phyloP scores from a whole-genome alignment of 2,888 invertebrate species.

The Chymomyza fuscimana region DNA sequence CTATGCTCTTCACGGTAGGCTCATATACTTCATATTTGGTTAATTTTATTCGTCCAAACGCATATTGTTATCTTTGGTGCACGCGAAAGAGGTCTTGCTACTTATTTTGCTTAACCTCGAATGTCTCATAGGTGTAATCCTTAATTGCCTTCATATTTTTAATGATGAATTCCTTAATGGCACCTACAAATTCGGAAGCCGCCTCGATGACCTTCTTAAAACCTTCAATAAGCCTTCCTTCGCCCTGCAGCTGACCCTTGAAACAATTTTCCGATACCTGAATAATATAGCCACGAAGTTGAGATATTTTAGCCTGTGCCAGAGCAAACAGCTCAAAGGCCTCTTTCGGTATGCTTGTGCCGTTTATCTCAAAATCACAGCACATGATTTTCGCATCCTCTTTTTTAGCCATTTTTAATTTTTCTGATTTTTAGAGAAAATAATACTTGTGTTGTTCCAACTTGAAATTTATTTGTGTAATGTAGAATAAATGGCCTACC shows the following conservation, averaged over 20 bases:
- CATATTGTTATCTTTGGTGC: too few relatives aligned
- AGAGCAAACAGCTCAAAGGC: slow-evolving; percentile 52
- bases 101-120: slow-evolving; percentile 35
- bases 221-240: slow-evolving; percentile 51
- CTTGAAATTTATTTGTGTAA: neutral
- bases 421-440: neutral
- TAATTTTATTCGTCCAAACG: too few relatives aligned
- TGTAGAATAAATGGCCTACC: too few relatives aligned
- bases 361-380: slow-evolving; percentile 52
- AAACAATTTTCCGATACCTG: slow-evolving; percentile 32
- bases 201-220: slow-evolving; percentile 45
- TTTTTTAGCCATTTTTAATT: neutral
- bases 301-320: slow-evolving; percentile 45
- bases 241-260: slow-evolving; percentile 49
- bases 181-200: slow-evolving; percentile 51
- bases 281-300: slow-evolving; percentile 51
- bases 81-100: neutral
- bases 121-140: slow-evolving; percentile 44
- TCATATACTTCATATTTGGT: too few relatives aligned
- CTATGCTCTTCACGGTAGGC: too few relatives aligned
- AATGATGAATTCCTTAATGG: slow-evolving; percentile 52
- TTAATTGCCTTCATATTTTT: slow-evolving; percentile 45
- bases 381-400: slow-evolving; percentile 25
- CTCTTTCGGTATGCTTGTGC: slow-evolving; percentile 46
- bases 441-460: neutral